Evolutionary conservation across 2,888 invertebrate species (phyloP).

Genomic region (Drosophila prolongata): DNA sequence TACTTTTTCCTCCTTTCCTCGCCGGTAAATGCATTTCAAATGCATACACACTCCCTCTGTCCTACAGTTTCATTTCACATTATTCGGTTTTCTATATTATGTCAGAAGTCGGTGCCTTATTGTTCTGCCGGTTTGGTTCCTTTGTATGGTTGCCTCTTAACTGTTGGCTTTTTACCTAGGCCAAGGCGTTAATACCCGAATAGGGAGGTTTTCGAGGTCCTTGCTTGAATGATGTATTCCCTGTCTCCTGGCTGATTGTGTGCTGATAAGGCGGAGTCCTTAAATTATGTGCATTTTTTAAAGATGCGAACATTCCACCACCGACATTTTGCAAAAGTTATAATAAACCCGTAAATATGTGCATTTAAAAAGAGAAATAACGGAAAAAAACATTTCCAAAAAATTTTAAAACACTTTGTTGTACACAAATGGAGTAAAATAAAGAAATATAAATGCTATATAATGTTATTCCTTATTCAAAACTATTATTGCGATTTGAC

Average conservation of each 20-base stretch:
- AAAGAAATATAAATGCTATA: no score
- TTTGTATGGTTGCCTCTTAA: constrained; percentile 52
- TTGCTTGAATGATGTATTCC: constrained; percentile 21
- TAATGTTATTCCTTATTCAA: no score
- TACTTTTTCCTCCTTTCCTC: constrained; percentile 25
- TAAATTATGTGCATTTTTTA: constrained; percentile 17
- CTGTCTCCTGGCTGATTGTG: constrained; percentile 17
- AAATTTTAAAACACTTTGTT: no score
- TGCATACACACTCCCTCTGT: constrained; percentile 38
- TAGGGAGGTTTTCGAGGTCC: constrained; percentile 29
- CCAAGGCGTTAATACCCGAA: constrained; percentile 2
- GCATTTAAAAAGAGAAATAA: background rate
- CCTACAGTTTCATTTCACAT: constrained; percentile 29
- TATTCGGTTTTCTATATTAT: constrained; percentile 13
- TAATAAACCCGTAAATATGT: background rate
- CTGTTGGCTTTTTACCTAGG: constrained; percentile 38
- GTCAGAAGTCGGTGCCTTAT: constrained; percentile 40
- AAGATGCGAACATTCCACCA: constrained; percentile 1
- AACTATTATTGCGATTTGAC: no score
- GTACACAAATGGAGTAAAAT: no score
- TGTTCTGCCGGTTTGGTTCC: constrained; percentile 30
- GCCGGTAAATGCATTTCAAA: constrained; percentile 67
- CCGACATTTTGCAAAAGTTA: constrained; percentile 1
- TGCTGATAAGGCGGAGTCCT: constrained; percentile 16
- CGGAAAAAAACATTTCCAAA: background rate